Percentiles rank a stretch among this genome's conserved stretches.
These are phyloP conservation scores for Oncorhynchus mykiss DNA, from an alignment of 2,113 vertebrate genomes.

Conservation along the genomic window DNA sequence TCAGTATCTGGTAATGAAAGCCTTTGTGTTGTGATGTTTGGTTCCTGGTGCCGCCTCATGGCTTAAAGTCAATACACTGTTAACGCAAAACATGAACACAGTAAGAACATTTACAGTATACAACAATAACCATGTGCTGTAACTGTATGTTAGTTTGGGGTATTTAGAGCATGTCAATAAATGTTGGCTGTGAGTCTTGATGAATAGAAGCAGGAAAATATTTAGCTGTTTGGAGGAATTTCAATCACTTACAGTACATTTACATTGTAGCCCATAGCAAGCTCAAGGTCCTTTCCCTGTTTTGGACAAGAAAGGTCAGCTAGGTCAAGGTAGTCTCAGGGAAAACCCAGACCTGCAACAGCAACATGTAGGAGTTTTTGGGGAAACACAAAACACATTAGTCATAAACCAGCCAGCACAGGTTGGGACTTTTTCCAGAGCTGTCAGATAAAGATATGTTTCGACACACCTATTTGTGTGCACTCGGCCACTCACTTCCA, in stretches of 20 bases:
- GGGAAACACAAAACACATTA: neutral
- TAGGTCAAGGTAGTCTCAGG: neutral
- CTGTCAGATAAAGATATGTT: neutral
- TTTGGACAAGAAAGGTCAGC: constrained; percentile 5
- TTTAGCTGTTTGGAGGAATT: no score
- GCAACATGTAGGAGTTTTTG: neutral
- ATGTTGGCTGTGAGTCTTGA: no score
- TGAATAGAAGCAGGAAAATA: neutral
- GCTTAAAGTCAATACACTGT: no score
- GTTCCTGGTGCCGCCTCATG: no score
- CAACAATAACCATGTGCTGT: no score
- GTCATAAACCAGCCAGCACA: neutral
- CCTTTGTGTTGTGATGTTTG: no score
- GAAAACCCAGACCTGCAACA: neutral
- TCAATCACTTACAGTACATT: no score
- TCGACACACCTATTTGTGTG: neutral
- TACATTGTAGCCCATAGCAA: neutral
- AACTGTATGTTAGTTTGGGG: no score
- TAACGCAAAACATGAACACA: no score
- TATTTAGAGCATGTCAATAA: no score
- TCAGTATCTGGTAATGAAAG: neutral
- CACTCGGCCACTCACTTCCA: no score
- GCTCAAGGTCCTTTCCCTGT: neutral
- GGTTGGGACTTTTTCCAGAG: neutral
- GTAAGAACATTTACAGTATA: no score